A percentile compares a stretch with the other conserved stretches of the same genome.
phyloP scores from a whole-genome alignment of 2,797 vertebrate species.

The Enteromius viviparus region DNA sequence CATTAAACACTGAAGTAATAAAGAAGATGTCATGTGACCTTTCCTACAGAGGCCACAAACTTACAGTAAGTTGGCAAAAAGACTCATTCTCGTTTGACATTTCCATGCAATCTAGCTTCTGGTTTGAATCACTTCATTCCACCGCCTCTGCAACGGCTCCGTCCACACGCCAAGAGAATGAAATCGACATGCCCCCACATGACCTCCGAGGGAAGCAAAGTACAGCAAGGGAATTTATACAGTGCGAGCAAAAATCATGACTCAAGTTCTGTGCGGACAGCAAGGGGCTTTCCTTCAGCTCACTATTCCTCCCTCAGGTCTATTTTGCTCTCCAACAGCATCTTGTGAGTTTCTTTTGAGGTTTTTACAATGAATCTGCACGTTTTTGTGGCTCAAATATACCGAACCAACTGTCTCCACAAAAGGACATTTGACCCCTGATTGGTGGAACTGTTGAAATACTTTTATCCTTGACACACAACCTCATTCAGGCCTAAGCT shows the following conservation, averaged over 20 bases:
- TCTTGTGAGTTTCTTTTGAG: constrained; percentile 20
- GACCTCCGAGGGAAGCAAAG: constrained; percentile 39
- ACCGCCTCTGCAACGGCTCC: constrained; percentile 11
- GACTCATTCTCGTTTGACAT: constrained; percentile 40
- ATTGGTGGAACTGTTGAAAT: constrained; percentile 5
- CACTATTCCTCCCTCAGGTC: not conserved
- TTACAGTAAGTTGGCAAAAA: constrained; percentile 15
- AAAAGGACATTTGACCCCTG: constrained; percentile 12
- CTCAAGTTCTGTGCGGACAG: constrained; percentile 27
- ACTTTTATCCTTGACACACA: constrained; percentile 46
- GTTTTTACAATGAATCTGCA: constrained; percentile 27
- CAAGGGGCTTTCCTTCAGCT: constrained; percentile 41
- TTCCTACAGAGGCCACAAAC: constrained; percentile 47
- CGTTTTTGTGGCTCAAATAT: constrained; percentile 6
- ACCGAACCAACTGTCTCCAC: constrained; percentile 18
- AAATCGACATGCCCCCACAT: not conserved
- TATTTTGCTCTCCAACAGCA: constrained; percentile 15
- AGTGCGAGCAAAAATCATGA: constrained; percentile 34
- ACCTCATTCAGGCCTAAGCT: constrained; percentile 44
- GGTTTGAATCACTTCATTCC: constrained; percentile 33
- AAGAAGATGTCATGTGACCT: constrained; percentile 43
- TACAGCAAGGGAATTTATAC: constrained; percentile 19
- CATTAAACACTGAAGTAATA: constrained; percentile 49
- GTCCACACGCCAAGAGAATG: not conserved
- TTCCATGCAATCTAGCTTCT: constrained; percentile 36